Evolutionary conservation across 2,113 vertebrate species (phyloP).

Genomic region (Fulica atra): DNA sequence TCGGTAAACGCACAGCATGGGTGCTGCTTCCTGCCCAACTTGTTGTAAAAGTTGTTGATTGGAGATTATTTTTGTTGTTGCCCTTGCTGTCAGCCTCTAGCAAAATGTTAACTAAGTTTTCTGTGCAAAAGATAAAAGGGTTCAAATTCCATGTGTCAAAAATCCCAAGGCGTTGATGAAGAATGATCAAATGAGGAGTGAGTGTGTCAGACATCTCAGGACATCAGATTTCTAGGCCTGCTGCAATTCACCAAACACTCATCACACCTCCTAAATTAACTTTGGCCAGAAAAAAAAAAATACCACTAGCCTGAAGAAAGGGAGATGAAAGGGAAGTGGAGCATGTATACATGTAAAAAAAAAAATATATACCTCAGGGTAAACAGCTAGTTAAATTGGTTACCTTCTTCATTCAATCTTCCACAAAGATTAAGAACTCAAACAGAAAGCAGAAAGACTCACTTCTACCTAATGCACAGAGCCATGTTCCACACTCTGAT

Average conservation of each 20-base stretch:
- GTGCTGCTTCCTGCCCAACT: neutral
- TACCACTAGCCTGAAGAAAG: neutral
- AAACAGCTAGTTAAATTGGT: neutral
- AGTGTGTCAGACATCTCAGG: neutral
- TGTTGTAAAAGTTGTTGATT: constrained; percentile 17
- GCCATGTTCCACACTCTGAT: neutral
- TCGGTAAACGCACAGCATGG: neutral
- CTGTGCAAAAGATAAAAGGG: neutral
- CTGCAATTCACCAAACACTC: neutral
- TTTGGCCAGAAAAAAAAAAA: neutral
- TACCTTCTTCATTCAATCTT: neutral
- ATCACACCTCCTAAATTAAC: neutral
- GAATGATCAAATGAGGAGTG: neutral
- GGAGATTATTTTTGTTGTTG: neutral
- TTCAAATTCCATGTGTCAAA: neutral
- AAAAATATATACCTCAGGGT: neutral
- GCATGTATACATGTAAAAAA: neutral
- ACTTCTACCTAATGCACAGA: neutral
- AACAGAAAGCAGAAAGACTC: neutral
- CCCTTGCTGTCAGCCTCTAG: constrained; percentile 7
- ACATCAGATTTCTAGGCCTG: neutral
- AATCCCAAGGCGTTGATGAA: neutral
- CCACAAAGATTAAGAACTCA: neutral
- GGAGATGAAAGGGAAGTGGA: neutral
- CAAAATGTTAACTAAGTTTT: constrained; percentile 17